Percentiles rank a stretch among this genome's conserved stretches.
These are phyloP conservation scores for Brachyistius frenatus DNA, from an alignment of 2,113 vertebrate genomes.

Conservation along the genomic window DNA sequence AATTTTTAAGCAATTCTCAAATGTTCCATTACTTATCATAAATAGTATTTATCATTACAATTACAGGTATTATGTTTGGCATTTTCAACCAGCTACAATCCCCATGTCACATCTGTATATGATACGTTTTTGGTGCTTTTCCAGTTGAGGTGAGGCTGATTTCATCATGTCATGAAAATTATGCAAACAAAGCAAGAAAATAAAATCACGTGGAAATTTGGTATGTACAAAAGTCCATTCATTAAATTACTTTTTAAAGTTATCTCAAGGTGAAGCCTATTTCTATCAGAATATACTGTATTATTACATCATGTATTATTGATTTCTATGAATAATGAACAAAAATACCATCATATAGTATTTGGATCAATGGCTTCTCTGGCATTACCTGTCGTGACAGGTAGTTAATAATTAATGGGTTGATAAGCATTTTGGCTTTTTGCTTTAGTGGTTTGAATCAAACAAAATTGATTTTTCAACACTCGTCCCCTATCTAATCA, in stretches of 20 bases:
- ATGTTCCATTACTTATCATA: too few relatives aligned
- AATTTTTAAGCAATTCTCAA: too few relatives aligned
- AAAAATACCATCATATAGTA: background rate
- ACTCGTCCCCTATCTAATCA: slow-evolving; percentile 64
- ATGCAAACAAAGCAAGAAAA: too few relatives aligned
- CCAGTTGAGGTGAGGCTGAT: too few relatives aligned
- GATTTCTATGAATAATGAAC: slow-evolving; percentile 35
- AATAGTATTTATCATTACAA: too few relatives aligned
- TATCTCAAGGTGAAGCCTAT: too few relatives aligned
- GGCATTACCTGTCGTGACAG: slow-evolving; percentile 48
- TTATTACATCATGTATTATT: background rate
- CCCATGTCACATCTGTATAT: too few relatives aligned
- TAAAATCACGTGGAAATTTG: too few relatives aligned
- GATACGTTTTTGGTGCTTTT: too few relatives aligned
- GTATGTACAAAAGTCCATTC: background rate
- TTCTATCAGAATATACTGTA: background rate
- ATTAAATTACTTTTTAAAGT: background rate
- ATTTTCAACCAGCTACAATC: too few relatives aligned
- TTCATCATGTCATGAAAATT: too few relatives aligned
- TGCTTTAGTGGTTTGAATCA: slow-evolving; percentile 61
- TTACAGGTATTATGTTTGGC: too few relatives aligned
- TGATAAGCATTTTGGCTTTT: slow-evolving; percentile 52
- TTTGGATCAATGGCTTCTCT: slow-evolving; percentile 18
- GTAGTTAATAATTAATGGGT: slow-evolving; percentile 67
- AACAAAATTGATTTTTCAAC: slow-evolving; percentile 69